These are phyloP conservation scores for Ceratina calcarata DNA, from an alignment of 1,140 invertebrate genomes.

Conservation along the genomic window DNA sequence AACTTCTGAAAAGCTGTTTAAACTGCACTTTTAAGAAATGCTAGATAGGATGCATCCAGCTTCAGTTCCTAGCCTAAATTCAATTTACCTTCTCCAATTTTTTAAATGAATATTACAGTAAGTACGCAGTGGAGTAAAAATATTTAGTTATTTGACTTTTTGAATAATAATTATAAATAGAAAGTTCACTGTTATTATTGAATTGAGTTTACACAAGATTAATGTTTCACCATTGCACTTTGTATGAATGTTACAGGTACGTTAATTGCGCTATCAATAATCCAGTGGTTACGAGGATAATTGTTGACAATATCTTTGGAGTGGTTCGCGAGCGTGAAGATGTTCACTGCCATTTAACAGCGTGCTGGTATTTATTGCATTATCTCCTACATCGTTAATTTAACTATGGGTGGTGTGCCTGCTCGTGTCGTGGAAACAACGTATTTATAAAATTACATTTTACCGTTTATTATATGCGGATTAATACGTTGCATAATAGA, in stretches of 20 bases:
- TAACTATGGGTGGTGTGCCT: not conserved
- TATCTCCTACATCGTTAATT: not conserved
- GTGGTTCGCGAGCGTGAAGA: not conserved
- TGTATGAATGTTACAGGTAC: too few relatives aligned
- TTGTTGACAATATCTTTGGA: not conserved
- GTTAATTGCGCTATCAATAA: not conserved
- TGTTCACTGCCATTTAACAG: not conserved
- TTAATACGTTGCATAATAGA: slow-evolving; percentile 18
- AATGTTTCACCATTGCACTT: too few relatives aligned
- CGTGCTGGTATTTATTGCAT: not conserved
- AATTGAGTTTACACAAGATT: too few relatives aligned
- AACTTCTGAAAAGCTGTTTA: slow-evolving; percentile 14
- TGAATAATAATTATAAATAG: too few relatives aligned
- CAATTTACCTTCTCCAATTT: too few relatives aligned
- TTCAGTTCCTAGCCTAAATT: too few relatives aligned
- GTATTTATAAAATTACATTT: slow-evolving; percentile 39
- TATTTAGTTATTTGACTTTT: too few relatives aligned
- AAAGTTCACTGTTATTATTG: too few relatives aligned
- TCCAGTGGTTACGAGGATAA: not conserved
- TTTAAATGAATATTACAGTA: too few relatives aligned
- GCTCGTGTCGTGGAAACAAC: not conserved
- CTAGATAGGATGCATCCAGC: not conserved
- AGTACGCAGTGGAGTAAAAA: too few relatives aligned
- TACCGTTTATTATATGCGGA: slow-evolving; percentile 8
- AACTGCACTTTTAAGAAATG: not conserved